These are phyloP conservation scores for Heterodera schachtii DNA, from an alignment of 1,140 invertebrate genomes.

Conservation along the genomic window DNA sequence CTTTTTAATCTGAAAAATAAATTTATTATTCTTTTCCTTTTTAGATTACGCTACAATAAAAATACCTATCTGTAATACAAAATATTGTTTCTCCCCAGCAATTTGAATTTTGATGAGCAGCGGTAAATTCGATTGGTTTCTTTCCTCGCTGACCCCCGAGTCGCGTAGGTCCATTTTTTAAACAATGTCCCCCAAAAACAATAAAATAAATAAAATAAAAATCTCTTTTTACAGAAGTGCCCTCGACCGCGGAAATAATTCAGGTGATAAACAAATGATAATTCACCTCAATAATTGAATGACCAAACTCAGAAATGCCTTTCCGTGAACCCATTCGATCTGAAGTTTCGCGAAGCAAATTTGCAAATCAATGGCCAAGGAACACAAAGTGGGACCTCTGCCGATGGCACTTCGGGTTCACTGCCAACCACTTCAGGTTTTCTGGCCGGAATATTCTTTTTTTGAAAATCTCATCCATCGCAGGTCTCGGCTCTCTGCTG, in stretches of 20 bases:
- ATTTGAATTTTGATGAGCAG: constrained; percentile 38
- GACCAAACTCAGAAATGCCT: constrained; percentile 47
- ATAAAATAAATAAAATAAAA: not conserved
- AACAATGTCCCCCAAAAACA: constrained; percentile 10
- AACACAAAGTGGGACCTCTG: not conserved
- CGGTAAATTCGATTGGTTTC: constrained; percentile 48
- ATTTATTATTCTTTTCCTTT: constrained; percentile 1
- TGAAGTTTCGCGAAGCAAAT: constrained; percentile 58
- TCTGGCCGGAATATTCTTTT: not conserved
- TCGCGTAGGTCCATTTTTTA: constrained; percentile 16
- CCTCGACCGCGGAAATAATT: constrained; percentile 56
- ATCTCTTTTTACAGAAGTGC: constrained; percentile 45
- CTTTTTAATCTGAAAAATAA: not conserved
- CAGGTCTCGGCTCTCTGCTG: constrained; percentile 40
- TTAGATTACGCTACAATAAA: not conserved
- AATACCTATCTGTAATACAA: not conserved
- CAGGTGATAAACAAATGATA: not conserved
- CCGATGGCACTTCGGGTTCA: constrained; percentile 14
- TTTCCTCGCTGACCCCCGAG: constrained; percentile 43
- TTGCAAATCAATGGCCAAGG: constrained; percentile 47
- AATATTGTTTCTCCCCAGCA: not conserved
- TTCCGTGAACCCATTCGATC: constrained; percentile 51
- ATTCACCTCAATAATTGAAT: not conserved
- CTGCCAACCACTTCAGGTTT: constrained; percentile 27
- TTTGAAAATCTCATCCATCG: not conserved